A percentile compares a stretch with the other conserved stretches of the same genome.
Evolutionary conservation across 2,888 invertebrate species (phyloP).

Genomic region (Andrena flavipes): DNA sequence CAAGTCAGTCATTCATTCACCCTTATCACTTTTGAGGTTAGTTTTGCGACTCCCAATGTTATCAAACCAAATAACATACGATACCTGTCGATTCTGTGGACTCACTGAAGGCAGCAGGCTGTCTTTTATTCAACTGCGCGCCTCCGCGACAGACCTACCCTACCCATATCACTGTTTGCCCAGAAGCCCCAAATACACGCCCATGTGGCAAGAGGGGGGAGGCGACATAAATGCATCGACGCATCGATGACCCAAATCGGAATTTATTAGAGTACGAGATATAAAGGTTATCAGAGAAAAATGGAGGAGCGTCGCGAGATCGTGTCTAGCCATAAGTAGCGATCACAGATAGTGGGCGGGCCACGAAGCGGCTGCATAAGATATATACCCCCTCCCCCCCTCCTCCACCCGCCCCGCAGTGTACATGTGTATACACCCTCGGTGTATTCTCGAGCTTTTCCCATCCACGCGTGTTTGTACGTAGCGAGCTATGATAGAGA

Average conservation of each 20-base stretch:
- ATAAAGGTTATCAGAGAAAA: slow-evolving; percentile 77
- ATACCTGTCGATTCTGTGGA: too few species aligned
- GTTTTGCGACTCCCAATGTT: too few species aligned
- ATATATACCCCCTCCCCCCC: slow-evolving; percentile 54
- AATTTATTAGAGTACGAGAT: slow-evolving; percentile 76
- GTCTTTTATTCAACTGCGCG: too few species aligned
- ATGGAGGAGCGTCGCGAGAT: slow-evolving; percentile 71
- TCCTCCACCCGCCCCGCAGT: neutral
- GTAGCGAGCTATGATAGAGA: slow-evolving; percentile 68
- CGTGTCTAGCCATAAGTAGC: slow-evolving; percentile 82
- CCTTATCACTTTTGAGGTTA: too few species aligned
- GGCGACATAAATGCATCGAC: slow-evolving; percentile 26
- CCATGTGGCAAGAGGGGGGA: neutral
- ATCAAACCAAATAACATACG: too few species aligned
- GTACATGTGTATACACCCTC: slow-evolving; percentile 15
- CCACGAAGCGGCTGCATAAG: slow-evolving; percentile 65
- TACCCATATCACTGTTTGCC: slow-evolving; percentile 24
- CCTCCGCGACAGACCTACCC: neutral
- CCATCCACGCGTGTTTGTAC: slow-evolving; percentile 48
- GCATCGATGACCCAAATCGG: slow-evolving; percentile 74
- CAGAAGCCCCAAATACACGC: slow-evolving; percentile 1
- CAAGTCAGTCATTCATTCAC: too few species aligned
- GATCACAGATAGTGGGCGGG: slow-evolving; percentile 74
- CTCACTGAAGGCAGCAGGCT: too few species aligned
- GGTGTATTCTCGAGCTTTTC: slow-evolving; percentile 32